A percentile compares a stretch with the other conserved stretches of the same genome.
These are phyloP conservation scores for Platygyra sinensis DNA, from an alignment of 64 coral and sea anemone species.

Conservation along the genomic window DNA sequence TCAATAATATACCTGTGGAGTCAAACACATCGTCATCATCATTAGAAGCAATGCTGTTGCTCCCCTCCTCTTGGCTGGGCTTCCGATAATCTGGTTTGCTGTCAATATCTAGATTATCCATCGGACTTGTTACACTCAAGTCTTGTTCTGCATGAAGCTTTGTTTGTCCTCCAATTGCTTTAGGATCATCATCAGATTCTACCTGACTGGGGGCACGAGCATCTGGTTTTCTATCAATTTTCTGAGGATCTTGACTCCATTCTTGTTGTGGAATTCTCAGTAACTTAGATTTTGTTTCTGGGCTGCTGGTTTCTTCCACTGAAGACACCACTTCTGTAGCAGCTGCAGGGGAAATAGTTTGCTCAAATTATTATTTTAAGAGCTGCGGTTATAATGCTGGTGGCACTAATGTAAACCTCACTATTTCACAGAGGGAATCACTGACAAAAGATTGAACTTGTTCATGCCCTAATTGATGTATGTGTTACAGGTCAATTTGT, in stretches of 20 bases:
- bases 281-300: neutral
- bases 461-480: too few species aligned
- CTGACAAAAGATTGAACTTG: too few species aligned
- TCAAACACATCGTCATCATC: constrained; percentile 16
- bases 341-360: constrained; percentile 5
- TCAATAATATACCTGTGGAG: constrained; percentile 7
- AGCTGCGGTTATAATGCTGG: too few species aligned
- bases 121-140: neutral
- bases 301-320: neutral
- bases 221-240: neutral
- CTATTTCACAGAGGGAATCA: too few species aligned
- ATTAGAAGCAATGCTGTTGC: neutral
- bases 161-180: neutral
- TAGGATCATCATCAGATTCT: neutral
- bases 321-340: neutral
- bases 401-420: too few species aligned
- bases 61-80: neutral
- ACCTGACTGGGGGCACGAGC: neutral
- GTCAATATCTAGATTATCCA: neutral
- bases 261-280: neutral
- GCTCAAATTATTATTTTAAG: neutral
- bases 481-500: too few species aligned
- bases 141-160: neutral
- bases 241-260: neutral
- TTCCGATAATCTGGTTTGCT: neutral